Conservation (phyloP, 2,797 vertebrate genomes). For the Arnoldichthys spilopterus region DNA sequence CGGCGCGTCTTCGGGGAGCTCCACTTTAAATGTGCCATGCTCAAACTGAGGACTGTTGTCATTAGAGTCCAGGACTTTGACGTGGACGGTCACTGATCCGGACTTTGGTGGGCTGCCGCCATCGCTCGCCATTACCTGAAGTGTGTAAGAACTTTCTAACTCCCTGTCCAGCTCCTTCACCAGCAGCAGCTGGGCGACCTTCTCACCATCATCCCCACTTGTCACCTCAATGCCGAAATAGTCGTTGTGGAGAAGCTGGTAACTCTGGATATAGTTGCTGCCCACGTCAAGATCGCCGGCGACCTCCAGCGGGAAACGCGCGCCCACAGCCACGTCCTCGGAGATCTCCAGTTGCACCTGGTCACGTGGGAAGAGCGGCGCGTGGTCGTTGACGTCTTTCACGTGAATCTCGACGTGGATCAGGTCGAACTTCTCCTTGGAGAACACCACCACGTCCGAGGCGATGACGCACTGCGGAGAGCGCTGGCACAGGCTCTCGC, state of each 20-base stretch:
- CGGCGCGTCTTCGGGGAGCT: constrained; percentile 77
- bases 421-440: constrained; percentile 78
- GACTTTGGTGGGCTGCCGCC: constrained; percentile 75
- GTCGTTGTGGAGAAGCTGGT: constrained; percentile 71
- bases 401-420: constrained; percentile 84
- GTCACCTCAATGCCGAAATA: constrained; percentile 73
- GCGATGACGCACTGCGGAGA: constrained; percentile 74
- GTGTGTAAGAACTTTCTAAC: constrained; percentile 71
- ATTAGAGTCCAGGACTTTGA: constrained; percentile 81
- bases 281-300: constrained; percentile 82
- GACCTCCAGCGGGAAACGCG: constrained; percentile 74
- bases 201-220: constrained; percentile 72
- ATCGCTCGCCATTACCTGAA: constrained; percentile 76
- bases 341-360: constrained; percentile 74
- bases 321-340: constrained; percentile 72
- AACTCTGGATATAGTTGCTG: constrained; percentile 79
- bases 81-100: constrained; percentile 70
- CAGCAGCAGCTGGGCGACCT: constrained; percentile 76
- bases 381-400: constrained; percentile 82
- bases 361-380: constrained; percentile 72
- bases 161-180: constrained; percentile 76
- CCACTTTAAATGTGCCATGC: constrained; percentile 71
- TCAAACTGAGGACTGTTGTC: constrained; percentile 84
- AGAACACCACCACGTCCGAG: constrained; percentile 79
- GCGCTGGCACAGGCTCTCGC: constrained; percentile 73